Base-by-base conservation (phyloP, 2,113 vertebrate genomes). In the Melospiza georgiana region DNA sequence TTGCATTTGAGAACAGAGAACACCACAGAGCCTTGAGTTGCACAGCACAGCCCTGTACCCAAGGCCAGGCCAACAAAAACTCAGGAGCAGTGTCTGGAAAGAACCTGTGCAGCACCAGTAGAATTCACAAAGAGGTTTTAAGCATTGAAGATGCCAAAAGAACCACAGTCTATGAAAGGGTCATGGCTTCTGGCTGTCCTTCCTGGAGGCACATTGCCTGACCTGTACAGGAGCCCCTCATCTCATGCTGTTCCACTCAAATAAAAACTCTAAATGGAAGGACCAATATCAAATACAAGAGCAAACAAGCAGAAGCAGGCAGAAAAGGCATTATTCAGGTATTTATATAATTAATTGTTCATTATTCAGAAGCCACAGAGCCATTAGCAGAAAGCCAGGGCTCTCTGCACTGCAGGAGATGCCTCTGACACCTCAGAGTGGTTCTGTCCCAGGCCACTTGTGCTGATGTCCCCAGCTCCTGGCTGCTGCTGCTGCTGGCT, bases 21-120 rank as follows among this genome's bases (percentile, higher is more conserved):
- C 46, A 35, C 0, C 0, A 28, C 1, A 65, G 2, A 71, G n/a
- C 7, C 39, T 18, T 7, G 6, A 43, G 37, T 18, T 1, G 0
- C 20, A 11, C 35, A 12, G 79, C 55, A 24, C 43, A 68, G 75
- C 49, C 62, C 71, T 13, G 2, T 2, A 35, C 58, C 59, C 43
- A 57, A 27, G 51, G 55, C 39, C 55, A 62, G 33, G 43, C 25
- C 51, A 22, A 43, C 8, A 27, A 37, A 58, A 66, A 57, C 25
- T 66, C 58, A 65, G 31, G 8, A 67, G 43, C 24, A 31, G 27
- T 31, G 43, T 33, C 5, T 27, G 51, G n/a, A 76, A 80, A 4
- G 14, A 57, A 94, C 51, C 39, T 2, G 3, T 61, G 35, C 23
- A 22, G 15, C 1, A 6, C 3, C 2, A 20, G 46, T 6, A 5